phyloP scores from a whole-genome alignment of 2,888 invertebrate genomes.

The Drosophila stalkeri region DNA sequence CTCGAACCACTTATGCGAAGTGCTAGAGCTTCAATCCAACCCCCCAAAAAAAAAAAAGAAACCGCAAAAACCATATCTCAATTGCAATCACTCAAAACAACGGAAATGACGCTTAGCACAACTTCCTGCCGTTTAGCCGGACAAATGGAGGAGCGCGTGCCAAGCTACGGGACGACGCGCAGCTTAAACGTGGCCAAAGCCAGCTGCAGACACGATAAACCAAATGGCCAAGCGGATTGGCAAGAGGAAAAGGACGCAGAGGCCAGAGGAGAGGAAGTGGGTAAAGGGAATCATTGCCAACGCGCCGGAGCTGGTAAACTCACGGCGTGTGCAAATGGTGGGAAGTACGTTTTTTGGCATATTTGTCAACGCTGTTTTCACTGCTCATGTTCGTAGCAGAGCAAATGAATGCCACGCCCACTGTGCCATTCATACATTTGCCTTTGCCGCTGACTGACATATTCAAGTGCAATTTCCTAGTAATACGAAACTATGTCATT shows the following conservation, averaged over 20 bases:
- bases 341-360: conserved; percentile 66
- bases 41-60: conserved; percentile 62
- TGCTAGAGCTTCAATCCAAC: conserved; percentile 18
- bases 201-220: conserved; percentile 21
- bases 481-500: conserved; percentile 81
- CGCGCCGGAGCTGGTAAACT: conserved; percentile 43
- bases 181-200: conserved; percentile 54
- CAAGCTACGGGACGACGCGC: conserved; percentile 65
- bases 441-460: conserved; percentile 50
- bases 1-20: conserved; percentile 33
- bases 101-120: conserved; percentile 83
- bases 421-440: conserved; percentile 32
- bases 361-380: conserved; percentile 76
- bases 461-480: conserved; percentile 82
- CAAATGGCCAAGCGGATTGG: background rate
- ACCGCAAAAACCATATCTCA: conserved; percentile 80
- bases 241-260: background rate
- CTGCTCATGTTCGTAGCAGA: conserved; percentile 42
- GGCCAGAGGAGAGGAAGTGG: background rate
- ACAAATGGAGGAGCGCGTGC: conserved; percentile 55
- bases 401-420: conserved; percentile 54
- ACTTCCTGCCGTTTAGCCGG: conserved; percentile 74
- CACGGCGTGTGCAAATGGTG: conserved; percentile 43
- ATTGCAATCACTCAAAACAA: conserved; percentile 82
- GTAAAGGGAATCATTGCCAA: conserved; percentile 1